phyloP scores from a whole-genome alignment of 1,140 invertebrate genomes.

The Antheraea mylitta region DNA sequence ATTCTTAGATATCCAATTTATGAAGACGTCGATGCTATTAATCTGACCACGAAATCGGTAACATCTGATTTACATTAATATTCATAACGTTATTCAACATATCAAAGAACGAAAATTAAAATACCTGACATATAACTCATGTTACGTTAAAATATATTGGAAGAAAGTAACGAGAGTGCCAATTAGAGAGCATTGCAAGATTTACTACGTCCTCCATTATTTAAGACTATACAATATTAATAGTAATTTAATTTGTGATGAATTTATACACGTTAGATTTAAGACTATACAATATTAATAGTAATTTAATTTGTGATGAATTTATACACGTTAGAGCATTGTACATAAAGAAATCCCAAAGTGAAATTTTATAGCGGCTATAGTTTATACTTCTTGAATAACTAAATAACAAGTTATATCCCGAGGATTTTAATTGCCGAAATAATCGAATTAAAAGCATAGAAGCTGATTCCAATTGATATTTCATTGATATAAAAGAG shows the following conservation, averaged over 20 bases:
- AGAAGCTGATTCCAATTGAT: too few relatives aligned
- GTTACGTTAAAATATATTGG: background rate
- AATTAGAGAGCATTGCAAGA: constrained; percentile 29
- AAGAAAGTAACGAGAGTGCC: constrained; percentile 15
- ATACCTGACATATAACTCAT: background rate
- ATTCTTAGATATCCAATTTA: background rate
- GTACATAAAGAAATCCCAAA: background rate
- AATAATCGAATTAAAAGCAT: too few relatives aligned
- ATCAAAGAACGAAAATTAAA: background rate
- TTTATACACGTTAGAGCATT: background rate
- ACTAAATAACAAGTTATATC: too few relatives aligned
- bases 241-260: background rate
- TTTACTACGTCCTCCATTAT: constrained; percentile 18
- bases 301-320: background rate
- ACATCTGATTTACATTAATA: background rate
- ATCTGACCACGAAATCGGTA: background rate
- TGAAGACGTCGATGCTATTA: too few relatives aligned
- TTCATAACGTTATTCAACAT: background rate
- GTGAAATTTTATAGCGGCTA: background rate
- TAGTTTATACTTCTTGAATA: background rate
- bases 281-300: background rate
- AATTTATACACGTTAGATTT: too few relatives aligned
- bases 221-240: background rate
- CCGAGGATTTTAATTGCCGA: too few relatives aligned
- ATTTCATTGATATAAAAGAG: too few relatives aligned